Conservation (phyloP, 1,140 invertebrate species). For the Drosophila hydei region DNA sequence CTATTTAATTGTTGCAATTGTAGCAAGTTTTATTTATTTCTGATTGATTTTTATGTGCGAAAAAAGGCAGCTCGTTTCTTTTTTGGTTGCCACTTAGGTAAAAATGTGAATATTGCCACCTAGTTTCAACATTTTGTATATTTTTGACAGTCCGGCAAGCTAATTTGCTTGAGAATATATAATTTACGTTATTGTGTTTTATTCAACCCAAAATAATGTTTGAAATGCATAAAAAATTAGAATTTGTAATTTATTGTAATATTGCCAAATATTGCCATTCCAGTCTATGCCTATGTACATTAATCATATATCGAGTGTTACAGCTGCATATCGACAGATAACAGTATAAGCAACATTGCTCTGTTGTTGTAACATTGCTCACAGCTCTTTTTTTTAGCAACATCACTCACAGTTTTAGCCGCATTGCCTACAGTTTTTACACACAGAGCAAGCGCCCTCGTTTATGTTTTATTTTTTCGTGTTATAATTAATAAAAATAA, state of each 20-base stretch:
- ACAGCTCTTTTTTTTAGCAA: slow-evolving; percentile 24
- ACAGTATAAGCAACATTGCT: slow-evolving; percentile 3
- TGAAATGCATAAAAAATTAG: background rate
- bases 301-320: background rate
- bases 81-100: slow-evolving; percentile 47
- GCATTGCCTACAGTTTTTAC: slow-evolving; percentile 48
- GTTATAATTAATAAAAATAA: slow-evolving; percentile 56
- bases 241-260: background rate
- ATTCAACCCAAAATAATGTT: background rate
- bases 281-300: no score
- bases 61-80: slow-evolving; percentile 50
- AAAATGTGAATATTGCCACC: slow-evolving; percentile 16
- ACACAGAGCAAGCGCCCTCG: slow-evolving; percentile 42
- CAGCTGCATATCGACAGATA: background rate
- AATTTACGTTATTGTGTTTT: background rate
- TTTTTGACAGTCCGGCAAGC: background rate
- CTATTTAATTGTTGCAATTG: slow-evolving; percentile 37
- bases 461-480: slow-evolving; percentile 69
- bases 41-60: slow-evolving; percentile 55
- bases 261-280: background rate
- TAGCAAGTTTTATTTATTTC: slow-evolving; percentile 50
- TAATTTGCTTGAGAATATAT: background rate
- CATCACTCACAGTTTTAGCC: slow-evolving; percentile 41
- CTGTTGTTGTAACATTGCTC: slow-evolving; percentile 22
- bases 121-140: slow-evolving; percentile 4